A percentile compares a stretch with the other conserved stretches of the same genome.
phyloP scores from a whole-genome alignment of 2,888 invertebrate genomes.

The Pterostichus madidus region DNA sequence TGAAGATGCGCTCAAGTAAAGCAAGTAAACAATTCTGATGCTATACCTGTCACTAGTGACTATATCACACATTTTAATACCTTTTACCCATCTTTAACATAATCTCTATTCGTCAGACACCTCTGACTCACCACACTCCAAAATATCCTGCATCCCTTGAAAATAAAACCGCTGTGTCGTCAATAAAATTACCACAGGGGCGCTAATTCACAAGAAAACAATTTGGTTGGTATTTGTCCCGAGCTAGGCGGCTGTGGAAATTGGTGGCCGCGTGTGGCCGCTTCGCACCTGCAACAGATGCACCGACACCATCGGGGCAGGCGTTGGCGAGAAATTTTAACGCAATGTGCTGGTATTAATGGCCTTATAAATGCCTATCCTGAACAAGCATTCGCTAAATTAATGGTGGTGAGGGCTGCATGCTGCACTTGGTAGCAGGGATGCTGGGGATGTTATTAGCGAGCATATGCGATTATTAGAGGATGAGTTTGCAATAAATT shows the following conservation, averaged over 20 bases:
- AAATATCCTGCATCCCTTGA: neutral
- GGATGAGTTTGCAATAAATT: no score
- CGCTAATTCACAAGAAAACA: slow-evolving; percentile 59
- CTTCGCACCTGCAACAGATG: slow-evolving; percentile 64
- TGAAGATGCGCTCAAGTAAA: no score
- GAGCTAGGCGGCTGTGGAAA: neutral
- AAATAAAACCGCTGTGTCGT: neutral
- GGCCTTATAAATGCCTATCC: slow-evolving; percentile 58
- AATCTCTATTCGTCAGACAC: neutral
- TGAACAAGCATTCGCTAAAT: neutral
- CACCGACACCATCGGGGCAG: neutral
- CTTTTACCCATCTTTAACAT: no score
- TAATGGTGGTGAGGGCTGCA: no score
- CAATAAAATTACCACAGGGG: slow-evolving; percentile 57
- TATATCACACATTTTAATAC: no score
- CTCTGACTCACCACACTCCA: neutral
- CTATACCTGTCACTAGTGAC: no score
- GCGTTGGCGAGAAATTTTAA: slow-evolving; percentile 55
- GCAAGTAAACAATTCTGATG: no score
- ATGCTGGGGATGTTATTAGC: no score
- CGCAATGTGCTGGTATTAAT: slow-evolving; percentile 53
- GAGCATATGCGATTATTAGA: no score
- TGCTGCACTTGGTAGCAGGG: no score
- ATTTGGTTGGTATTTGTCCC: slow-evolving; percentile 52
- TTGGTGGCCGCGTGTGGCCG: neutral